A percentile compares a stretch with the other conserved stretches of the same genome.
Evolutionary conservation across 2,888 invertebrate genomes (phyloP).

Genomic region (Oasisia sp.): DNA sequence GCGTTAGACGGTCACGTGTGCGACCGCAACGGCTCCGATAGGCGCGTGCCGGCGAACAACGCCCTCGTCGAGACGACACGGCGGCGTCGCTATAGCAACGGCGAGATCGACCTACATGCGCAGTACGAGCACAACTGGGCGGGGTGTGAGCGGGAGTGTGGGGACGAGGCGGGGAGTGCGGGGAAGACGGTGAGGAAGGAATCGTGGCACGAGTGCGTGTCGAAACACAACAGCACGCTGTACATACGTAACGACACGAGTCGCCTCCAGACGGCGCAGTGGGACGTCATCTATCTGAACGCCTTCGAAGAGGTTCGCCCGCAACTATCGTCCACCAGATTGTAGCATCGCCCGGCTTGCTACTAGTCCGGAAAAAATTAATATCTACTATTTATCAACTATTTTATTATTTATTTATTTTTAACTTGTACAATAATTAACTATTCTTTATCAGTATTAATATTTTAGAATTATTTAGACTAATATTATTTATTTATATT

Average conservation of each 20-base stretch:
- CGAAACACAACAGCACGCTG: constrained; percentile 17
- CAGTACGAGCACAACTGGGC: constrained; percentile 17
- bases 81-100: not conserved
- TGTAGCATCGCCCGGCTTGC: not conserved
- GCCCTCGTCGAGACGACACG: not conserved
- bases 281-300: not conserved
- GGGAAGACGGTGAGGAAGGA: constrained; percentile 6
- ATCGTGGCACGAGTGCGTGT: not conserved
- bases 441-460: too few species aligned
- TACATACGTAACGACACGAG: constrained; percentile 7
- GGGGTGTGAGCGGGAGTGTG: constrained; percentile 1
- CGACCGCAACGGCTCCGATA: not conserved
- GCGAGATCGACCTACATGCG: not conserved
- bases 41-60: not conserved
- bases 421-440: too few species aligned
- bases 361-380: not conserved
- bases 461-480: too few species aligned
- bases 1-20: not conserved
- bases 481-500: too few species aligned
- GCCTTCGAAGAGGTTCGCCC: not conserved
- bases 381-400: too few species aligned
- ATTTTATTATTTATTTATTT: not conserved
- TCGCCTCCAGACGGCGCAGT: not conserved
- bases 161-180: not conserved
- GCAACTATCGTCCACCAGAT: not conserved